Conservation (phyloP, 2,888 invertebrate genomes). For the Ptilodon capucinus region DNA sequence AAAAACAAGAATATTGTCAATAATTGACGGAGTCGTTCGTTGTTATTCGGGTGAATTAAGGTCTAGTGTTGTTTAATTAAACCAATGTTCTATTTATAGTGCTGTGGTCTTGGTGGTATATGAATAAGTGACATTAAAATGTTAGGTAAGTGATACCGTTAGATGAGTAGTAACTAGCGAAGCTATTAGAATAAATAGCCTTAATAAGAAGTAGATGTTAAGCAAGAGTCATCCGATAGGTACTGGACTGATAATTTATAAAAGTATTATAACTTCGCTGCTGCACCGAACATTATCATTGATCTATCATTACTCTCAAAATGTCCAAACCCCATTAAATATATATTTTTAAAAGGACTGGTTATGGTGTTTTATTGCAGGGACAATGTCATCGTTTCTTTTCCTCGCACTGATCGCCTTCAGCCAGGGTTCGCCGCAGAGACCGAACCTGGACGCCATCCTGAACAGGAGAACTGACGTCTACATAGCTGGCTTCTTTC, state of each 20-base stretch:
- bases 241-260: too few species aligned
- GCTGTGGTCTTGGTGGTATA: neutral
- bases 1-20: neutral
- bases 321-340: too few species aligned
- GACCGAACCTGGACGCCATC: conserved; percentile 85
- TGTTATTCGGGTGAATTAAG: neutral
- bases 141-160: neutral
- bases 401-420: conserved; percentile 37
- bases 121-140: neutral
- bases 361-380: too few species aligned
- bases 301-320: too few species aligned
- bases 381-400: conserved; percentile 38
- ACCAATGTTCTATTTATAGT: neutral
- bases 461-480: conserved; percentile 89
- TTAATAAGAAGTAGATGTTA: too few species aligned
- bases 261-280: too few species aligned
- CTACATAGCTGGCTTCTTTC: conserved; percentile 96
- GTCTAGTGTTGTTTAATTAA: neutral
- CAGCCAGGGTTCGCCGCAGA: conserved; percentile 72
- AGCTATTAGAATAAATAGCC: too few species aligned
- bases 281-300: too few species aligned
- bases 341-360: too few species aligned
- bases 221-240: too few species aligned
- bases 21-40: neutral
- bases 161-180: neutral